Base-by-base conservation (phyloP, 2,797 vertebrate species). In the Eospalax fontanierii region DNA sequence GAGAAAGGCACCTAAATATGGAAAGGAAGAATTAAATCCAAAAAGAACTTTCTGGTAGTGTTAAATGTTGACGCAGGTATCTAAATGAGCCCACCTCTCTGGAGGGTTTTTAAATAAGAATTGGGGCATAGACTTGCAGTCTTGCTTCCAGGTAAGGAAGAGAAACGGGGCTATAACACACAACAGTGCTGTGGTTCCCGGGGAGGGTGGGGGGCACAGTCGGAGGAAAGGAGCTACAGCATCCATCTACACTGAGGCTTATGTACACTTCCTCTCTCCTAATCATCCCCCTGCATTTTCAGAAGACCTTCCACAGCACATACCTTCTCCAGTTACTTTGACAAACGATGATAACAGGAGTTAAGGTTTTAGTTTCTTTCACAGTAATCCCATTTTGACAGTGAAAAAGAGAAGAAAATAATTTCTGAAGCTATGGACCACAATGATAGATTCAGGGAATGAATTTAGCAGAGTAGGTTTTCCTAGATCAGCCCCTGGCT, bases 171-270 rank as follows among this genome's bases (percentile, higher is more conserved):
- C n/a, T n/a, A n/a, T n/a, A n/a, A n/a, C n/a, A n/a, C n/a, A n/a
- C n/a, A n/a, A n/a, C n/a, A n/a, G n/a, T n/a, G n/a, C n/a, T n/a
- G n/a, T n/a, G n/a, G n/a, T n/a, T n/a, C n/a, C n/a, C n/a, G n/a
- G 46, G 46, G 46, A 11, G 46, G 46, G 46, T 6, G 46, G 46
- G 11, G 46, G 46, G 46, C 95, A 71, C 84, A 70, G 28, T 38
- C 68, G 66, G 65, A 94, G 82, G 33, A 65, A 89, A 68, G 78
- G 80, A 78, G 59, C 78, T 63, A 2, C 16, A 5, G 26, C 76
- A 96, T 96, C 90, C 11, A 91, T 97, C 93, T 96, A 94, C 87
- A 92, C 91, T 90, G 96, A 91, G 73, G 46, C 66, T 96, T 61
- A 10, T 9, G 21, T 89, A 57, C 28, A 74, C 82, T 71, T 70